Evolutionary conservation across 2,888 invertebrate genomes (phyloP), one percentile per base, ranked within the genome.

Genomic region (Cataglyphis livida): DNA sequence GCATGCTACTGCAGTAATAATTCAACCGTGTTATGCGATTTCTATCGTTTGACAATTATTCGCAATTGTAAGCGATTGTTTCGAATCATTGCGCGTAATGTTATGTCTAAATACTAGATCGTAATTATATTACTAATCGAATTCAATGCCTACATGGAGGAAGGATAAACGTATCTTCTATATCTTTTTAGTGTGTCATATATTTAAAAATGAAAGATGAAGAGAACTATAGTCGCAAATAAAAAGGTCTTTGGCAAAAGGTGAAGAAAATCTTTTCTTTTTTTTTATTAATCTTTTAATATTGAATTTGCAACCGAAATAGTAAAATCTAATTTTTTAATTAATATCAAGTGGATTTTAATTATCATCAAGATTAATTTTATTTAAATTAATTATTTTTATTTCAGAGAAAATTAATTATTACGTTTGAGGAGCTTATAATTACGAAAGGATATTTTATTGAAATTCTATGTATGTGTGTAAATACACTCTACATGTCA

Each of bases 11-110:
- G 28, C n/a, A 41, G 25, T 38, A 32, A 12, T 59, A 68, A 78
- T 68, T 18, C 57, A 21, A 57, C 68, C 57, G 59, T 68, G 41
- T 66, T 78, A 44, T 32, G 57, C 32, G 57, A 68, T 78, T 66
- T 66, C 65, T 57, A n/a, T 18, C 28, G 41, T 54, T 66, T 78
- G 41, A 68, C 32, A 44, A 68, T 68, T 32, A 78, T 59, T 32
- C 68, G 10, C 44, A 7, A 66, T 66, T 66, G 57, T 65, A 64
- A 41, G 51, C 32, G 57, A 66, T 59, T 66, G 54, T 66, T 78
- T 66, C 32, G 57, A 78, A 78, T 78, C 21, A 44, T 76, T 54
- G 66, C 21, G 41, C 54, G 54, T 57, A 28, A 57, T 62, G 35
- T 76, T 44, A 76, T 41, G 57, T 41, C 41, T 66, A 76, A 66